Evolutionary conservation across 1,140 invertebrate species (phyloP).

Genomic region (Drosophila ercepeae): DNA sequence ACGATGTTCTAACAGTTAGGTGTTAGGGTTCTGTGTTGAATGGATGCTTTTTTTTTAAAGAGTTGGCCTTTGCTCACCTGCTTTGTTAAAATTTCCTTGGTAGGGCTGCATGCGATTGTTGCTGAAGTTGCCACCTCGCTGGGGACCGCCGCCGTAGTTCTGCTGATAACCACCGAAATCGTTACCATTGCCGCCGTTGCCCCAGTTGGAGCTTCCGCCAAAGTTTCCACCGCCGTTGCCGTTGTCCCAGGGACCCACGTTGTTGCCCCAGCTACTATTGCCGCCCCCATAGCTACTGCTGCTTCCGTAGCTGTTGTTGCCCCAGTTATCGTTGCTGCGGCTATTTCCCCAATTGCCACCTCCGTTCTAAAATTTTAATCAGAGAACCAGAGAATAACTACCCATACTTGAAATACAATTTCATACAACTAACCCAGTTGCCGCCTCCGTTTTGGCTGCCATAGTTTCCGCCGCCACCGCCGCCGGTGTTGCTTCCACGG

Average conservation of each 20-base stretch:
- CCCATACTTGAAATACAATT: conserved; percentile 28
- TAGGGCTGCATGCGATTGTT: conserved; percentile 86
- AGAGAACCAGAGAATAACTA: background rate
- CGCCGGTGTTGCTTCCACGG: conserved; percentile 65
- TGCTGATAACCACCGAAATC: conserved; percentile 91
- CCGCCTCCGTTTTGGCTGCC: conserved; percentile 83
- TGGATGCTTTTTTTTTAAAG: conserved; percentile 2
- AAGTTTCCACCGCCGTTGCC: conserved; percentile 67
- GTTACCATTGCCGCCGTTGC: conserved; percentile 84
- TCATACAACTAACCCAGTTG: conserved; percentile 85
- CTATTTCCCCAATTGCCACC: conserved; percentile 89
- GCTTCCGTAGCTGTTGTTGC: conserved; percentile 85
- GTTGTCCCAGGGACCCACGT: conserved; percentile 84
- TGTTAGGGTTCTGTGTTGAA: conserved; percentile 20
- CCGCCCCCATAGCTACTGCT: conserved; percentile 63
- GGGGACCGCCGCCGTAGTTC: conserved; percentile 88
- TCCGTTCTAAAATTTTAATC: conserved; percentile 57
- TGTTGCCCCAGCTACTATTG: conserved; percentile 83
- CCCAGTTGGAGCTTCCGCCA: conserved; percentile 68
- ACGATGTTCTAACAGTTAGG: conserved; percentile 45
- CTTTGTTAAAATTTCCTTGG: conserved; percentile 74
- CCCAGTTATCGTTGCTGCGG: conserved; percentile 87
- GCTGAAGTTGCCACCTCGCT: conserved; percentile 86
- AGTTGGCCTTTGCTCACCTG: conserved; percentile 49
- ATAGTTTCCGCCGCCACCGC: conserved; percentile 72